Percentiles rank a stretch among this genome's conserved stretches.
phyloP scores from a whole-genome alignment of 1,140 invertebrate species.

The Drusus annulatus region DNA sequence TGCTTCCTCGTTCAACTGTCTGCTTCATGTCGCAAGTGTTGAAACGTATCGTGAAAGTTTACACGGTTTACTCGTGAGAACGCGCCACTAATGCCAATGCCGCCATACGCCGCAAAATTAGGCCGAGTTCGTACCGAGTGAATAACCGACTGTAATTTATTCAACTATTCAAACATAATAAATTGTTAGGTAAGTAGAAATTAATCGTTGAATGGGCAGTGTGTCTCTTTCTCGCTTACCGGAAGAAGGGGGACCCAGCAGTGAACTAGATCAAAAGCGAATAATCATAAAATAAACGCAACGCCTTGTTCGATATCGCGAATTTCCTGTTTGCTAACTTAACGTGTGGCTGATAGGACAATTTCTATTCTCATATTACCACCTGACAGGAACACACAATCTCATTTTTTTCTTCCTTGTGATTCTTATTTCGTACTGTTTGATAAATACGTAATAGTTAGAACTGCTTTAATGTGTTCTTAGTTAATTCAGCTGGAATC shows the following conservation, averaged over 20 bases:
- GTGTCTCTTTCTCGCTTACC: background rate
- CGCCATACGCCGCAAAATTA: slow-evolving; percentile 3
- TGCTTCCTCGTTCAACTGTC: slow-evolving; percentile 8
- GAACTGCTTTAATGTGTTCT: too few relatives aligned
- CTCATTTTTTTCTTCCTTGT: too few relatives aligned
- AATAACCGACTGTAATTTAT: slow-evolving; percentile 19
- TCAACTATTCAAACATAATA: slow-evolving; percentile 19
- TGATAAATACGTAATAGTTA: too few relatives aligned
- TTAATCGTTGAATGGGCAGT: slow-evolving; percentile 9
- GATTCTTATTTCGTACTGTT: too few relatives aligned
- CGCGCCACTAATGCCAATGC: slow-evolving; percentile 28
- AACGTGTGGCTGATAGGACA: too few relatives aligned
- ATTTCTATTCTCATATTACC: too few relatives aligned
- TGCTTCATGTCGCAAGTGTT: background rate
- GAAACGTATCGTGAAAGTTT: slow-evolving; percentile 27
- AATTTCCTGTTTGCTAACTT: too few relatives aligned
- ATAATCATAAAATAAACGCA: slow-evolving; percentile 11
- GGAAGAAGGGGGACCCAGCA: background rate
- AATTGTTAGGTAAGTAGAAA: slow-evolving; percentile 12
- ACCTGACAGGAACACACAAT: too few relatives aligned
- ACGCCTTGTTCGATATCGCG: background rate
- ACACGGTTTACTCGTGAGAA: slow-evolving; percentile 8
- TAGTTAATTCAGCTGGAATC: too few relatives aligned
- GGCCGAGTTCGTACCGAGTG: slow-evolving; percentile 25
- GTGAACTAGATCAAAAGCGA: slow-evolving; percentile 8